Base-by-base conservation (phyloP, 2,797 vertebrate species). In the Hylomyscus alleni region DNA sequence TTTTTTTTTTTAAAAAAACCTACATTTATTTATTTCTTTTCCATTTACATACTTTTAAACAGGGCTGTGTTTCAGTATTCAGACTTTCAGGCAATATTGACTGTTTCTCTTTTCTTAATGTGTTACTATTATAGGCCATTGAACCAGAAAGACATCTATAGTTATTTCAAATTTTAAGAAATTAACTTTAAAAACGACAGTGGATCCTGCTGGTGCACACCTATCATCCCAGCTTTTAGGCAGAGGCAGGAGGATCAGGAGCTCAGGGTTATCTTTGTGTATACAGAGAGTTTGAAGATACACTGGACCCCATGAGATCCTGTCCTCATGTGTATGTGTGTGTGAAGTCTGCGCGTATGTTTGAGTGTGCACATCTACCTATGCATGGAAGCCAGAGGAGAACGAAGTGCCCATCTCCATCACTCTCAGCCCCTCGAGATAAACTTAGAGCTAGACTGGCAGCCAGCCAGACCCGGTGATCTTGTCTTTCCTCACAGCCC, bases 11-110 rank as follows among this genome's bases (percentile, higher is more conserved):
- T 44, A 44, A 44, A 44, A 98, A 99, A 99, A 99, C 98, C 98
- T 99, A 98, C 98, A 93, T 99, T 98, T 99, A 98, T 99, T 99
- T 98, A 97, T 98, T 98, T 98, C 96, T 97, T 98, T 44, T 44
- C 98, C 97, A 98, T 96, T 98, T 98, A 98, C 98, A 98, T 98
- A 98, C 97, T 98, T 98, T 99, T 98, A 98, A 98, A 98, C 97
- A 98, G 96, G 97, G 97, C 97, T 98, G 96, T 98, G 97, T 97
- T 98, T 98, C 85, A 98, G 98, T 98, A 98, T 98, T 98, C 96
- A 98, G 97, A 98, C 97, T 98, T 98, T 98, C 98, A 98, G 97
- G 92, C 98, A 98, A 98, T 96, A 85, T 97, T 98, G 97, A 98
- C 44, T 44, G 44, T 44, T 44, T 65, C 44, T 65, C 40, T 65